These are phyloP conservation scores for Squalus acanthias DNA, from an alignment of 2,797 vertebrate species.

Conservation along the genomic window DNA sequence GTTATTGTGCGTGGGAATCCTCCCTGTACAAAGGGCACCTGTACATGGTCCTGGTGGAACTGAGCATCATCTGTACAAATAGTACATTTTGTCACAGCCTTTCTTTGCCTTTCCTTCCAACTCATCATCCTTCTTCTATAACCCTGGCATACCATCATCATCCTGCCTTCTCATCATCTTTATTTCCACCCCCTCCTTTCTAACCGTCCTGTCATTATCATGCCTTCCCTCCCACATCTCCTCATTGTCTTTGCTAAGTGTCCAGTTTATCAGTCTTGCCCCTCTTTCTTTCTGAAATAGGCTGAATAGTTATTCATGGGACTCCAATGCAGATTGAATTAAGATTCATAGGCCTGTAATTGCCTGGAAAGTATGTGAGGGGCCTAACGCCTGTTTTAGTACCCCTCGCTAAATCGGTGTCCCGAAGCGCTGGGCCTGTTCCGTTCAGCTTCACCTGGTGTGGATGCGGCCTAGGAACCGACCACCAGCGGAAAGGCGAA, in stretches of 20 bases:
- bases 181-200: not conserved
- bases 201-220: not conserved
- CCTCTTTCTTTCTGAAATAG: not conserved
- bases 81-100: not conserved
- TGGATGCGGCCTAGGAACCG: not conserved
- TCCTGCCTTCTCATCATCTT: not conserved
- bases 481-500: not conserved
- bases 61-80: not conserved
- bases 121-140: not conserved
- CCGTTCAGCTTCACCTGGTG: not conserved
- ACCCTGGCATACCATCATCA: not conserved
- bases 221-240: not conserved
- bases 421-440: not conserved
- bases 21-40: too few relatives aligned
- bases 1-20: not conserved
- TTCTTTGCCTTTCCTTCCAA: not conserved
- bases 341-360: not conserved
- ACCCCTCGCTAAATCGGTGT: not conserved
- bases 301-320: not conserved
- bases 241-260: not conserved
- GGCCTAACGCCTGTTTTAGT: too few relatives aligned
- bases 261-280: not conserved
- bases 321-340: not conserved
- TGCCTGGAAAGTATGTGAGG: not conserved
- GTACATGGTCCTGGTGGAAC: not conserved